These are phyloP conservation scores for Cantharis lateralis DNA, from an alignment of 2,888 invertebrate species.

Conservation along the genomic window DNA sequence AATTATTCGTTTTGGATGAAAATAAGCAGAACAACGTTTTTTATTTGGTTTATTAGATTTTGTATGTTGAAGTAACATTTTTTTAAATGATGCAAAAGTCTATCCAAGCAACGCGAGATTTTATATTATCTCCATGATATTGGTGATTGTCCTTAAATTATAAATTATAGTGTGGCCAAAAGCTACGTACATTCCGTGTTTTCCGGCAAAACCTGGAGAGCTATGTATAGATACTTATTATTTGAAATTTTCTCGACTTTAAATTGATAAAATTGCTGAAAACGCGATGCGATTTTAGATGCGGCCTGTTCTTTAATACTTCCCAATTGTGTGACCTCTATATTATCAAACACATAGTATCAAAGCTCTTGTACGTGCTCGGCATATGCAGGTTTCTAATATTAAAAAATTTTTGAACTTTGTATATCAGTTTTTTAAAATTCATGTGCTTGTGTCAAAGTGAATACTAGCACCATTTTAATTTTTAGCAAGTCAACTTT, in stretches of 20 bases:
- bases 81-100: too few species aligned
- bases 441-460: neutral
- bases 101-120: too few species aligned
- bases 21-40: too few species aligned
- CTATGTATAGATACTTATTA: neutral
- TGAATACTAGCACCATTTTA: neutral
- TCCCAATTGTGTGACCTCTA: neutral
- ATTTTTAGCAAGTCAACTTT: neutral
- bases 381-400: neutral
- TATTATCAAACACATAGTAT: neutral
- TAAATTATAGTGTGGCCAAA: too few species aligned
- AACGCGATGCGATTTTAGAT: neutral
- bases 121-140: too few species aligned
- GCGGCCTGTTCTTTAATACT: neutral
- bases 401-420: neutral
- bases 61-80: too few species aligned
- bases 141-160: too few species aligned
- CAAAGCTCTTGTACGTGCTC: neutral
- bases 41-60: too few species aligned
- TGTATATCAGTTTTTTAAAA: neutral
- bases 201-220: too few species aligned
- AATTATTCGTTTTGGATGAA: too few species aligned
- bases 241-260: neutral
- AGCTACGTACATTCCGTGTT: too few species aligned
- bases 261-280: neutral